Evolutionary conservation across 2,113 vertebrate species (phyloP).

Genomic region (Melanerpes formicivorus): DNA sequence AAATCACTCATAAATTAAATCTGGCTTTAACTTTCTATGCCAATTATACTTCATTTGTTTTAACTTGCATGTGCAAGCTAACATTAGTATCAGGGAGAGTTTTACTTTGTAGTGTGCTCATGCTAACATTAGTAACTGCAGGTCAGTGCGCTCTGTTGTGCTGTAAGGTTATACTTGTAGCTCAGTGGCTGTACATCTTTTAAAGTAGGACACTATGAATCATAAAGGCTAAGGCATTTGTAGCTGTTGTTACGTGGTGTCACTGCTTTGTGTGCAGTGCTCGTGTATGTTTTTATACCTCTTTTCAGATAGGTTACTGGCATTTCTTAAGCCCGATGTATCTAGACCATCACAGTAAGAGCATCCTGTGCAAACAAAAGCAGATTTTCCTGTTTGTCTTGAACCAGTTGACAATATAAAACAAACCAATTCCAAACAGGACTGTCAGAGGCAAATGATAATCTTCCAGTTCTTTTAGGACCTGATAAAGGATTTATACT

Average conservation of each 20-base stretch:
- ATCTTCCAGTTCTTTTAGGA: slow-evolving; percentile 72
- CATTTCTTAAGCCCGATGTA: background rate
- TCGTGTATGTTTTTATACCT: background rate
- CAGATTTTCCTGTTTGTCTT: background rate
- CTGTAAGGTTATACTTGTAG: background rate
- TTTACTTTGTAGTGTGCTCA: background rate
- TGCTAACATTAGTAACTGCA: background rate
- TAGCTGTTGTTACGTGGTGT: background rate
- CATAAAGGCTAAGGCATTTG: background rate
- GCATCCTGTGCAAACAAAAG: background rate
- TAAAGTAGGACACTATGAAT: background rate
- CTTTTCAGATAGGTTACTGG: background rate
- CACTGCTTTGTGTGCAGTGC: background rate
- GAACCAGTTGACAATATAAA: background rate
- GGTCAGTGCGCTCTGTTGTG: background rate
- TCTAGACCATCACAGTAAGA: background rate
- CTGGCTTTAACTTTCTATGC: background rate
- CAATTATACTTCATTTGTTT: background rate
- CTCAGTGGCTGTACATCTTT: background rate
- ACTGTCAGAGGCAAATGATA: slow-evolving; percentile 69
- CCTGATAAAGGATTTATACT: slow-evolving; percentile 54
- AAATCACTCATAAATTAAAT: background rate
- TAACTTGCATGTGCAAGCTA: background rate
- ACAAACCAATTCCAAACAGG: background rate
- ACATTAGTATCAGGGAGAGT: background rate